phyloP scores from a whole-genome alignment of 2,888 invertebrate species.

The Stenoptilia bipunctidactyla region DNA sequence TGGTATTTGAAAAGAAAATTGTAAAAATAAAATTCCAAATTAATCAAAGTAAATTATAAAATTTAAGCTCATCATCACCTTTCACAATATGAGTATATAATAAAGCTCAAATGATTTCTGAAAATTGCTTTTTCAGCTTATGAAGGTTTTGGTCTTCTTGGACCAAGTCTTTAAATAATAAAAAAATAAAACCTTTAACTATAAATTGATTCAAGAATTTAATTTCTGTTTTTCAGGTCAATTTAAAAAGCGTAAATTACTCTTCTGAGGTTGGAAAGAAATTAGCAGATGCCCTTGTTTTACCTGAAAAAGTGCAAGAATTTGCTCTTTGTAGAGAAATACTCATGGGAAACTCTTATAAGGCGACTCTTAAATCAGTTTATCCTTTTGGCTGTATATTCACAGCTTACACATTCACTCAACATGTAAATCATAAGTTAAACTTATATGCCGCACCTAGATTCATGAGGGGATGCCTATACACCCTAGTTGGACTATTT shows the following conservation, averaged over 20 bases:
- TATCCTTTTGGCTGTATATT: conserved; percentile 61
- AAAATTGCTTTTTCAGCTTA: too few relatives aligned
- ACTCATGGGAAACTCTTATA: conserved; percentile 70
- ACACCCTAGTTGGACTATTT: conserved; percentile 69
- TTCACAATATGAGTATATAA: too few relatives aligned
- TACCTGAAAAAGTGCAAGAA: conserved; percentile 84
- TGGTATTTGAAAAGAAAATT: not conserved
- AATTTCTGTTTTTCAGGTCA: conserved; percentile 51
- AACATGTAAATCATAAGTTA: conserved; percentile 59
- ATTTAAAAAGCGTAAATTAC: conserved; percentile 75
- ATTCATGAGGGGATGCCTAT: conserved; percentile 50
- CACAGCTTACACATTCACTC: conserved; percentile 62
- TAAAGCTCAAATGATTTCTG: too few relatives aligned
- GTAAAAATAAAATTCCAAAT: not conserved
- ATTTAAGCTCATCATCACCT: too few relatives aligned
- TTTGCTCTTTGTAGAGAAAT: conserved; percentile 86
- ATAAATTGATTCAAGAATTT: not conserved
- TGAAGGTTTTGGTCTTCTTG: too few relatives aligned
- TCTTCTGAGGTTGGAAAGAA: conserved; percentile 71
- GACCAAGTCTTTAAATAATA: too few relatives aligned
- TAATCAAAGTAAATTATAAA: not conserved
- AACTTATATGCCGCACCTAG: conserved; percentile 69
- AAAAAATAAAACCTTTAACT: too few relatives aligned
- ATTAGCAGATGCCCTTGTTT: conserved; percentile 75
- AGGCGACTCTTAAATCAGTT: conserved; percentile 68